A percentile compares a stretch with the other conserved stretches of the same genome.
phyloP scores from a whole-genome alignment of 2,888 invertebrate species.

The Cepaea hortensis region DNA sequence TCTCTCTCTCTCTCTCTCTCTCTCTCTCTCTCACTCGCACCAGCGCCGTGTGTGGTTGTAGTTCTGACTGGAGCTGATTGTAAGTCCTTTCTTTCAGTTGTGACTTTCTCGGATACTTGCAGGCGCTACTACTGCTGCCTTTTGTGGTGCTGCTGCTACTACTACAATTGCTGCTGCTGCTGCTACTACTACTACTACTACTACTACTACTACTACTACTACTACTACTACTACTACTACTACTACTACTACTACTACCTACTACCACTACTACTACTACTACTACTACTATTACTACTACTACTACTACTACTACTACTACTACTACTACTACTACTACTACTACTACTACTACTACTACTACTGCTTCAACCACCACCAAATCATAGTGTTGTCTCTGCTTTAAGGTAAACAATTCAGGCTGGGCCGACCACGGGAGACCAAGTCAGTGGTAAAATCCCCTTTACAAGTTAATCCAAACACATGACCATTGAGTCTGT shows the following conservation, averaged over 20 bases:
- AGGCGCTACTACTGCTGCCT: background rate
- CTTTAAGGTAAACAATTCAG: no score
- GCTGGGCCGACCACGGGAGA: no score
- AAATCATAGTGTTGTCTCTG: no score
- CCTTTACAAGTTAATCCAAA: no score
- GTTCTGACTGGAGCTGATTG: no score
- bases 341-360: slow-evolving; percentile 24
- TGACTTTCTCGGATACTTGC: background rate
- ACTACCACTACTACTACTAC: slow-evolving; percentile 19
- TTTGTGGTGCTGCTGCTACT: background rate
- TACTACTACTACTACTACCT: slow-evolving; percentile 26
- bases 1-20: no score
- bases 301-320: background rate
- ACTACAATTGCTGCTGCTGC: background rate
- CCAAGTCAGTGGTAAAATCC: no score
- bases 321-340: background rate
- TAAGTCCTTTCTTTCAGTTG: no score
- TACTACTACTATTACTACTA: slow-evolving; percentile 33
- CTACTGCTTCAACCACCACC: no score
- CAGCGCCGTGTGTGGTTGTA: no score
- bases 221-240: slow-evolving; percentile 37
- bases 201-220: slow-evolving; percentile 38
- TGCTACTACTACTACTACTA: slow-evolving; percentile 36
- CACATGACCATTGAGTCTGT: no score
- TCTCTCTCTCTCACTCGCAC: no score